Percentiles rank a stretch among this genome's conserved stretches.
phyloP scores from a whole-genome alignment of 2,113 vertebrate genomes.

The Dissostichus mawsoni region DNA sequence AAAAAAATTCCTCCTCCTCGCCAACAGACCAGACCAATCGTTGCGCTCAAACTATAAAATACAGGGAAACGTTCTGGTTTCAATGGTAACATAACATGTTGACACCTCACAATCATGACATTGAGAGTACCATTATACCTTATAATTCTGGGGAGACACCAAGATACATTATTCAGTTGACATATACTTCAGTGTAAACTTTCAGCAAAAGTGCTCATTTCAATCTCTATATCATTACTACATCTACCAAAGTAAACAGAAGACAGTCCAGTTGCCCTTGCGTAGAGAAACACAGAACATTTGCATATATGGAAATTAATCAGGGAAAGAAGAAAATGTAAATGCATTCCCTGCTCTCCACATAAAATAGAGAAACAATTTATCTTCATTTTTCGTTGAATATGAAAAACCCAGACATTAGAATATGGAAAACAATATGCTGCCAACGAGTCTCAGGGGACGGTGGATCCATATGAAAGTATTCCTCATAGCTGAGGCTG shows the following conservation, averaged over 20 bases:
- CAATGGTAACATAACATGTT: background rate
- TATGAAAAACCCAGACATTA: slow-evolving; percentile 63
- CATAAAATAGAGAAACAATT: slow-evolving; percentile 64
- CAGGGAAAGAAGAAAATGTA: slow-evolving; percentile 52
- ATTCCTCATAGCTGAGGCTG: slow-evolving; percentile 49
- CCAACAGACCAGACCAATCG: background rate
- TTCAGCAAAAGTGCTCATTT: slow-evolving; percentile 29
- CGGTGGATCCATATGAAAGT: slow-evolving; percentile 60
- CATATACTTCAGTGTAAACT: background rate
- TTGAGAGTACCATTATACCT: background rate
- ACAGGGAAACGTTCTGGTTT: too few species aligned
- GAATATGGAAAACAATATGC: slow-evolving; percentile 70
- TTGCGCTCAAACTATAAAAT: background rate
- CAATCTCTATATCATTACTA: slow-evolving; percentile 25
- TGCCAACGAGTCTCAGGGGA: slow-evolving; percentile 67
- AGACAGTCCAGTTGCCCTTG: slow-evolving; percentile 21
- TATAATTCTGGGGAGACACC: background rate
- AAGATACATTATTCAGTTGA: background rate
- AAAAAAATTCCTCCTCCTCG: background rate
- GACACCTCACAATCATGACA: background rate
- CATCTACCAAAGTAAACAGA: slow-evolving; percentile 29
- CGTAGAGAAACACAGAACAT: slow-evolving; percentile 43
- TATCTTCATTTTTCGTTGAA: slow-evolving; percentile 73
- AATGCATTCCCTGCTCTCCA: slow-evolving; percentile 52
- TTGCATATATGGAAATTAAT: slow-evolving; percentile 65